Base-by-base conservation (phyloP, 2,113 vertebrate species). In the Pollachius pollachius region DNA sequence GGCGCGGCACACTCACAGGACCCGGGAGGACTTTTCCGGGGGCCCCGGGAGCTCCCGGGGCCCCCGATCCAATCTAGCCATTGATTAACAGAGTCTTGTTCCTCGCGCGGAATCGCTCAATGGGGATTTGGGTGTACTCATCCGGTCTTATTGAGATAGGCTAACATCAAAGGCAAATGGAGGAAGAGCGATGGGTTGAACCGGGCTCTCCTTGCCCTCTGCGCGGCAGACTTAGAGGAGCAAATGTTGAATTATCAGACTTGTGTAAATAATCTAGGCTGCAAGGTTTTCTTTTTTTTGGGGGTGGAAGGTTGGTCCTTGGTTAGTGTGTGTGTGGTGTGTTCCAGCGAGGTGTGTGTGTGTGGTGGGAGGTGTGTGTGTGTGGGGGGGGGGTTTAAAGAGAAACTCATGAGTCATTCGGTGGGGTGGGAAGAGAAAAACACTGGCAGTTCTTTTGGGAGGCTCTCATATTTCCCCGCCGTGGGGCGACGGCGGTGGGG, bases 21-120 rank as follows among this genome's bases (percentile, higher is more conserved):
- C 89, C 86, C 68, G 65, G 81, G 83, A 88, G 87, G 86, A 85
- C 86, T 86, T 88, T 86, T 13, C 12, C 8, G 41, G 78, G 80
- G 81, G 76, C 76, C 1, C 80, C 2, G 79, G 74, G 80, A 84
- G 75, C 86, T 82, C 83, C 79, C 63, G 77, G 85, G 81, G 79
- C 84, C 83, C 87, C 88, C 79, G 85, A 91, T 89, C 87, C 88
- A 88, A 88, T 89, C 88, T 84, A 87, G 83, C 85, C 89, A 89
- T 89, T 91, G 88, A 91, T 92, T 91, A 92, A 90, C 90, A 70
- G 82, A 80, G 85, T 78, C 88, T 87, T 77, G 88, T 87, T 89
- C 85, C 87, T 87, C 86, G 85, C 87, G 81, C 80, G 78, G 82
- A 89, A 90, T 91, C 87, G 88, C 89, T 91, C 84, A 70, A 85